Percentiles rank a stretch among this genome's conserved stretches.
These are phyloP conservation scores for Callyntrura guangdongensis DNA, from an alignment of 2,888 invertebrate genomes.

Conservation along the genomic window DNA sequence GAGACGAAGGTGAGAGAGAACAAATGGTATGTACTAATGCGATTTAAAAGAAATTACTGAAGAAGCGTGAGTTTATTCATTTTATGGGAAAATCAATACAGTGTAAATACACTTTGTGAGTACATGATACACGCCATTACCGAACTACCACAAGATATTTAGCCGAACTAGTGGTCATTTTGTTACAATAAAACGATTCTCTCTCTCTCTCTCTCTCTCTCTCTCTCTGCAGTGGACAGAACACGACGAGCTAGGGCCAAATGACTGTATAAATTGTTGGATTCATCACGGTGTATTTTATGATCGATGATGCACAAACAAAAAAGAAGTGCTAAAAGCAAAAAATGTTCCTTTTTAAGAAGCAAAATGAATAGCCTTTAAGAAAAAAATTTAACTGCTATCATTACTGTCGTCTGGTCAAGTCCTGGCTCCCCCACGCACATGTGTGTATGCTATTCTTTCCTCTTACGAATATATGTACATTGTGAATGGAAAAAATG, in stretches of 20 bases:
- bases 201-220: no score
- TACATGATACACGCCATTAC: neutral
- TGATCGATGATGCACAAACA: neutral
- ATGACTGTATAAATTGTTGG: neutral
- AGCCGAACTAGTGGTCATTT: neutral
- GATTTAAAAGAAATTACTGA: constrained; percentile 13
- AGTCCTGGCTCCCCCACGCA: constrained; percentile 39
- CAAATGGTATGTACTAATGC: neutral
- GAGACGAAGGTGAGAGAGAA: neutral
- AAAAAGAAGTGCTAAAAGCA: constrained; percentile 40
- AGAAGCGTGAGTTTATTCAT: constrained; percentile 3
- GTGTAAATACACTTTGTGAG: neutral
- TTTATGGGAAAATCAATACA: neutral
- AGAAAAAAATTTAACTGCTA: neutral
- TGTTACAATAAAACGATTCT: neutral
- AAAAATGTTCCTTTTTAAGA: constrained; percentile 53
- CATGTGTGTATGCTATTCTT: neutral
- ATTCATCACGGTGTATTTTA: neutral
- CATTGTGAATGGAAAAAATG: constrained; percentile 14
- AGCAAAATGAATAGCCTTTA: neutral
- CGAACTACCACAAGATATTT: neutral
- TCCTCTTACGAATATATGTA: neutral
- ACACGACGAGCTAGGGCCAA: neutral
- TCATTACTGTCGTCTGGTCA: neutral
- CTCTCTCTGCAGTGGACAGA: no score